Conservation (phyloP, 2,113 vertebrate genomes). For the Fregetta grallaria region DNA sequence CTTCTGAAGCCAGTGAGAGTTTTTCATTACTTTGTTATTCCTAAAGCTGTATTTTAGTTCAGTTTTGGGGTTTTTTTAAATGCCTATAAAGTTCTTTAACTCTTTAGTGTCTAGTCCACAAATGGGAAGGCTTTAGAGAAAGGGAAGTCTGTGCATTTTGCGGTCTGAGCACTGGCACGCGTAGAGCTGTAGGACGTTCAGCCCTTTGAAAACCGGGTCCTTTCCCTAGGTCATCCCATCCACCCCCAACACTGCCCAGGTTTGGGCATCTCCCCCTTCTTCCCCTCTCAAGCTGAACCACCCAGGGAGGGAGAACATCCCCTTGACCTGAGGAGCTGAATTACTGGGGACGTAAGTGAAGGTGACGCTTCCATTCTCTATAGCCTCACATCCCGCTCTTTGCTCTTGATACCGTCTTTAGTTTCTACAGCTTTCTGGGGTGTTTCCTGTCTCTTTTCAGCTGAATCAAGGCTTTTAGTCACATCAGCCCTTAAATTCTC, state of each 20-base stretch:
- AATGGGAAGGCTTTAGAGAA: neutral
- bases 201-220: neutral
- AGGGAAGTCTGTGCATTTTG: neutral
- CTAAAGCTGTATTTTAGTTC: neutral
- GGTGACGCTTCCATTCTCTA: neutral
- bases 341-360: neutral
- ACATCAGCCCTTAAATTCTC: neutral
- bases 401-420: neutral
- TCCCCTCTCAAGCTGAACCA: neutral
- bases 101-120: neutral
- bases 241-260: neutral
- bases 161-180: accelerated
- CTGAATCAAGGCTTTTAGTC: neutral
- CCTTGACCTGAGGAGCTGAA: neutral
- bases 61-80: neutral
- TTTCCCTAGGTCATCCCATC: neutral
- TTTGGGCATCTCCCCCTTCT: neutral
- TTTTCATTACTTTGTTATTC: neutral
- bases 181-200: neutral
- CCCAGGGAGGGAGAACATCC: neutral
- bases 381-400: neutral
- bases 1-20: neutral
- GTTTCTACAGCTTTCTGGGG: neutral
- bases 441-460: neutral
- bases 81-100: neutral